These are phyloP conservation scores for Drosophila atroscutellata DNA, from an alignment of 2,888 invertebrate species.

Conservation along the genomic window DNA sequence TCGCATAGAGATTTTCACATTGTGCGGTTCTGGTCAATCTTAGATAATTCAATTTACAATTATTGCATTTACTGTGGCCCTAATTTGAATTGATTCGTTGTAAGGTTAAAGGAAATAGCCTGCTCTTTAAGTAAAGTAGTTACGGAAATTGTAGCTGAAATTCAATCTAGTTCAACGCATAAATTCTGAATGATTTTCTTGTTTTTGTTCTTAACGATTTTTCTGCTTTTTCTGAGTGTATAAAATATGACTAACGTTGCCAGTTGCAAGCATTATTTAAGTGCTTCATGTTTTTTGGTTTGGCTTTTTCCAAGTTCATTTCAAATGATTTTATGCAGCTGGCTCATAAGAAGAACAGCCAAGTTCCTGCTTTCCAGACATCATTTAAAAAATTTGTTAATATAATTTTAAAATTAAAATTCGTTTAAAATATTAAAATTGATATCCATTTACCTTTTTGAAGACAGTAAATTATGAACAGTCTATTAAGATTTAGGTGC, in stretches of 20 bases:
- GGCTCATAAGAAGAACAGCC: accelerated
- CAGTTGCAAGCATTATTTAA: background rate
- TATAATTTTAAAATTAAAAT: background rate
- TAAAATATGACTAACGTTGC: background rate
- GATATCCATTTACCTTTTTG: background rate
- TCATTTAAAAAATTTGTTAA: background rate
- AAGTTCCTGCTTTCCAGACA: background rate
- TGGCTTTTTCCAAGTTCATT: background rate
- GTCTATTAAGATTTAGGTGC: background rate
- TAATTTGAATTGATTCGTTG: background rate
- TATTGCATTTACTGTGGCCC: conserved; percentile 2
- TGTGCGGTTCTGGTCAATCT: conserved; percentile 8
- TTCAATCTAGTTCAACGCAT: background rate
- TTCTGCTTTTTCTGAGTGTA: background rate
- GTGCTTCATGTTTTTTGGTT: background rate
- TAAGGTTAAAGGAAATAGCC: background rate
- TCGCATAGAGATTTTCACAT: conserved; percentile 6
- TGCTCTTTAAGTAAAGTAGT: background rate
- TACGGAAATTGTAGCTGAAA: background rate
- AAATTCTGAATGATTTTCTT: background rate
- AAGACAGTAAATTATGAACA: background rate
- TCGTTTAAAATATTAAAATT: background rate
- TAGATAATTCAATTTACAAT: conserved; percentile 26
- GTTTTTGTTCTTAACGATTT: background rate
- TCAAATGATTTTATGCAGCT: background rate